Evolutionary conservation across 2,888 invertebrate genomes (phyloP).

Genomic region (Perdita meconis): DNA sequence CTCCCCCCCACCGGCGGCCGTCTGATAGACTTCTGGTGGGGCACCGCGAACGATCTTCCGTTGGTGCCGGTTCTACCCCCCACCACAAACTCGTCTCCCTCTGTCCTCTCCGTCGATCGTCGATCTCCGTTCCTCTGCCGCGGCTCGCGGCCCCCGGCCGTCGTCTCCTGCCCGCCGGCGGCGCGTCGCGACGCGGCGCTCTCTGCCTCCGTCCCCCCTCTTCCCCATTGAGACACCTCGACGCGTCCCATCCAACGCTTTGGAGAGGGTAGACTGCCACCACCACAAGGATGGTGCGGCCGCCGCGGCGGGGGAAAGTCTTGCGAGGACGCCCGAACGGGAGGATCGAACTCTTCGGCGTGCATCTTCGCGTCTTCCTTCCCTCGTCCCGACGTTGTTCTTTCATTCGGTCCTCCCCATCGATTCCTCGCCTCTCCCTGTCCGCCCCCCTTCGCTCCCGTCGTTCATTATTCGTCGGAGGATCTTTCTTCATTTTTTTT

Average conservation of each 20-base stretch:
- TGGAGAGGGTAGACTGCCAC: conserved; percentile 30
- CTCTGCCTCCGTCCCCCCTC: not conserved
- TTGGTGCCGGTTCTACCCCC: conserved; percentile 65
- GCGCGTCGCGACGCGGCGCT: no score
- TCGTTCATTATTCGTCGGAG: conserved; percentile 22
- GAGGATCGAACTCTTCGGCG: conserved; percentile 61
- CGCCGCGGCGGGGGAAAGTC: conserved; percentile 50
- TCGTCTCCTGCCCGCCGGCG: not conserved
- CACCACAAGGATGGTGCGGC: not conserved
- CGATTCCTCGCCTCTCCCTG: not conserved
- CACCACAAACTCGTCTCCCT: conserved; percentile 47
- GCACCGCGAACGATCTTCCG: conserved; percentile 61
- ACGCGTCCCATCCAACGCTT: conserved; percentile 12
- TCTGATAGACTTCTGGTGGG: conserved; percentile 69
- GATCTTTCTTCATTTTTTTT: no score
- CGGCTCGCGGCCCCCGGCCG: not conserved
- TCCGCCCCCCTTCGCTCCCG: not conserved
- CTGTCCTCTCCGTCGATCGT: conserved; percentile 33
- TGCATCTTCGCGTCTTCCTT: conserved; percentile 51
- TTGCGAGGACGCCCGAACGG: conserved; percentile 32
- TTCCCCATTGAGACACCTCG: conserved; percentile 29
- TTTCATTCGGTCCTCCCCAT: conserved; percentile 5
- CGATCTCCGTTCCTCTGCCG: conserved; percentile 48
- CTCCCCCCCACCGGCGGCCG: conserved; percentile 71
- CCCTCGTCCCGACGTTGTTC: conserved; percentile 42